Conservation (phyloP, 2,888 invertebrate species). For the Athrips mouffetella region DNA sequence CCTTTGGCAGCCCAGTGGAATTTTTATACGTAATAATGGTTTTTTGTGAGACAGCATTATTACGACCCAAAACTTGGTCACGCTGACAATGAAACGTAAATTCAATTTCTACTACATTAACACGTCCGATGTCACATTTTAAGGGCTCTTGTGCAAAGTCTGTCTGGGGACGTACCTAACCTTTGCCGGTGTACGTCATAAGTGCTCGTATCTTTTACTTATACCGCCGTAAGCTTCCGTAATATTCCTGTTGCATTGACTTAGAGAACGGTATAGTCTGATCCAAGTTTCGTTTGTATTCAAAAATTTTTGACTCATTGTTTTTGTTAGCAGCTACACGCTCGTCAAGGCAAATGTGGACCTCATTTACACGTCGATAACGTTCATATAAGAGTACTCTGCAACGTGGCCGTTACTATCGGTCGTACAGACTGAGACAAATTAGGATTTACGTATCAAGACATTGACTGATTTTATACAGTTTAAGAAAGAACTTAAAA, state of each 20-base stretch:
- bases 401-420: too few species aligned
- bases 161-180: not conserved
- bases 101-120: not conserved
- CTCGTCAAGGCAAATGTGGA: too few species aligned
- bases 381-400: too few species aligned
- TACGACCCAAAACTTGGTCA: conserved; percentile 2
- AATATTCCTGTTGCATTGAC: conserved; percentile 16
- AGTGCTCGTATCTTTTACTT: conserved; percentile 9
- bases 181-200: too few species aligned
- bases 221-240: conserved; percentile 11
- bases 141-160: not conserved
- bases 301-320: too few species aligned
- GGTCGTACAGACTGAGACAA: too few species aligned
- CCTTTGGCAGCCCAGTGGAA: not conserved
- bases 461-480: too few species aligned
- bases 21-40: conserved; percentile 6
- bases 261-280: conserved; percentile 6
- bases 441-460: too few species aligned
- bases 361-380: too few species aligned
- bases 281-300: too few species aligned
- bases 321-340: too few species aligned
- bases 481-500: too few species aligned
- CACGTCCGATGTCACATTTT: not conserved
- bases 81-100: not conserved
- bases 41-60: conserved; percentile 6